Evolutionary conservation across 2,888 invertebrate species (phyloP), one percentile per base, ranked within the genome.

Genomic region (Agonopterix alstromeriana): DNA sequence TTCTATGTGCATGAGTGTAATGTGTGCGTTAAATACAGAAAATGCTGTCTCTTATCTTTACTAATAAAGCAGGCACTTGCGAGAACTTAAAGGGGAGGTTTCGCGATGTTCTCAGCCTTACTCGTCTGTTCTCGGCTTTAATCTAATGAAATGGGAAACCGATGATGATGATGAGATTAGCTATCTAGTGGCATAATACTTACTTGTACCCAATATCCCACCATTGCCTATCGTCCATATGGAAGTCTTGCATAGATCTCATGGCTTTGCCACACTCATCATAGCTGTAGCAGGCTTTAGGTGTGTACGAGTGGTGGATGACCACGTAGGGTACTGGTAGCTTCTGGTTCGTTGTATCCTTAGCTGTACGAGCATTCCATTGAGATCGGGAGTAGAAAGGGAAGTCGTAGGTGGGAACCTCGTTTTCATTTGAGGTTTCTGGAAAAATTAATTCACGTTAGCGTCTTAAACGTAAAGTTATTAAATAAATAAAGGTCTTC

Each of bases 171-270:
- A 1, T n/a, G n/a, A n/a, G n/a, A n/a, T n/a, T n/a, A n/a, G n/a
- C n/a, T n/a, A 17, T 17, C 27, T 27, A 7, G 5, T 27, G 27
- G 7, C 5, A 27, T 27, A 36, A 36, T 10, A 63, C 67, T 70
- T 51, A 89, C 88, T 73, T 79, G 65, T 89, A 89, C 43, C 93
- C 94, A 60, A 94, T 90, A 73, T 94, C 94, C 76, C 90, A 91
- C 93, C 93, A 94, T 0, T 83, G 85, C 2, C 55, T 62, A n/a
- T 69, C 86, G 56, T 90, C 79, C 77, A 92, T 92, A 62, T 93
- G 93, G 47, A 84, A 89, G 57, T 90, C 70, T 70, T 94, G 94
- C 90, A 94, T 93, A 42, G 67, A 70, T 53, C 89, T 80, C 93
- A 93, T 92, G 2, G 92, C 91, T n/a, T 64, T 54, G 42, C 73